Evolutionary conservation across 2,113 vertebrate genomes (phyloP), one percentile per base, ranked within the genome.

Genomic region (Atherinomorus stipes): DNA sequence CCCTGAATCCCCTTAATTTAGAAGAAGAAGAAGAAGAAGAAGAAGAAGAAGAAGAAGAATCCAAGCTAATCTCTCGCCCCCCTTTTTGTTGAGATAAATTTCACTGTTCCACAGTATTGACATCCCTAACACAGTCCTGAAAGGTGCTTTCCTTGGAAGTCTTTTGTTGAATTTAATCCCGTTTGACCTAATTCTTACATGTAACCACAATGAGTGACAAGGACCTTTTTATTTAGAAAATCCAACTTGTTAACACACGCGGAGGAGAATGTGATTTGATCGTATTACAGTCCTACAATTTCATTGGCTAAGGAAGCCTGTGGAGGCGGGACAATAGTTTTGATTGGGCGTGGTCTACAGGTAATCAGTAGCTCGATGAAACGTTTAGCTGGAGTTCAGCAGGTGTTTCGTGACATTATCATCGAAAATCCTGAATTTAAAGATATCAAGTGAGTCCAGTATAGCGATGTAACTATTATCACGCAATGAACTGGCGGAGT

Each of bases 281-380:
- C 1, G 7, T 1, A 26, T 11, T 34, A 3, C 4, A 49, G 16
- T 49, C 19, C 21, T 49, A 22, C 7, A 7, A 58, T 54, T 0
- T 16, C 2, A 91, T 88, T 91, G 84, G 87, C 64, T 65, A 34
- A 53, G 28, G 26, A 58, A 44, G 1, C 1, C 1, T 8, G 1
- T 0, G 25, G 1, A 22, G 85, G 83, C 77, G 70, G 85, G 78
- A 54, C 31, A 1, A 38, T 9, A 1, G 8, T 2, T 70, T 23
- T 44, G 49, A 81, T 87, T 81, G 82, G 82, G 0, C 40, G 44
- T 9, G 9, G 52, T 10, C 8, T 31, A 19, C 85, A 81, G 85
- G 70, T 87, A 45, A 4, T 7, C 38, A n/a, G 28, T 37, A 54
- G 19, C 23, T 40, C 1, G 1, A 1, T 2, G 4, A 56, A 23